Percentiles rank a stretch among this genome's conserved stretches.
Conservation (phyloP, 2,888 invertebrate genomes). For the Cremastobaeus sp. region DNA sequence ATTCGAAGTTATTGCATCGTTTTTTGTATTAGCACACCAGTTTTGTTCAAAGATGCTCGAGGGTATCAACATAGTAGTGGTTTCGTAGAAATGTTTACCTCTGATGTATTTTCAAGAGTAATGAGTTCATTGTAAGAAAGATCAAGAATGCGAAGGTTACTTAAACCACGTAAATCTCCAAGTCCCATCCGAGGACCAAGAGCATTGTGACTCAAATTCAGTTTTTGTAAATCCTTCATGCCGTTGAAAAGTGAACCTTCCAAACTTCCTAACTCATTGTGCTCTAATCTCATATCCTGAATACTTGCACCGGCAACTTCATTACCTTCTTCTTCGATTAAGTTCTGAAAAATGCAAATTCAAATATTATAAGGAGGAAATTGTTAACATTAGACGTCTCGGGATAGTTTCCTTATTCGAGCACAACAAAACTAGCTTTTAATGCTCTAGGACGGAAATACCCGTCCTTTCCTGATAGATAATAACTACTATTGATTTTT, state of each 20-base stretch:
- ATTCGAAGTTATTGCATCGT: no score
- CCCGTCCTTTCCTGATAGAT: no score
- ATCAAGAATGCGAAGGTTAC: conserved; percentile 86
- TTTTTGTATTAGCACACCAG: no score
- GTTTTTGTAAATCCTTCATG: conserved; percentile 84
- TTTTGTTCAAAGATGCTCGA: no score
- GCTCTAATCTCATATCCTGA: conserved; percentile 85
- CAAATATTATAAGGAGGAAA: no score
- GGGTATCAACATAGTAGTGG: no score
- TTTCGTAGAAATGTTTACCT: no score
- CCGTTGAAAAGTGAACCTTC: conserved; percentile 87
- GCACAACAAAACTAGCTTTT: no score
- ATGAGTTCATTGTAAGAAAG: conserved; percentile 87
- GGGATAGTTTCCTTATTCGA: no score
- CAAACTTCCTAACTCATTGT: conserved; percentile 85
- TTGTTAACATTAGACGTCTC: no score
- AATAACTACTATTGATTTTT: no score
- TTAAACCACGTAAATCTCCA: conserved; percentile 88
- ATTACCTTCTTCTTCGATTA: conserved; percentile 84
- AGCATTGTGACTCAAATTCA: conserved; percentile 88
- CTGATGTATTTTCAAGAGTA: conserved; percentile 89
- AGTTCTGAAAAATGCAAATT: conserved; percentile 80
- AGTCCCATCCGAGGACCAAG: conserved; percentile 85
- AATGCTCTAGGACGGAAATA: no score
- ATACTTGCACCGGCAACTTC: conserved; percentile 81